These are phyloP conservation scores for Periplaneta americana DNA, from an alignment of 1,140 invertebrate genomes.

Conservation along the genomic window DNA sequence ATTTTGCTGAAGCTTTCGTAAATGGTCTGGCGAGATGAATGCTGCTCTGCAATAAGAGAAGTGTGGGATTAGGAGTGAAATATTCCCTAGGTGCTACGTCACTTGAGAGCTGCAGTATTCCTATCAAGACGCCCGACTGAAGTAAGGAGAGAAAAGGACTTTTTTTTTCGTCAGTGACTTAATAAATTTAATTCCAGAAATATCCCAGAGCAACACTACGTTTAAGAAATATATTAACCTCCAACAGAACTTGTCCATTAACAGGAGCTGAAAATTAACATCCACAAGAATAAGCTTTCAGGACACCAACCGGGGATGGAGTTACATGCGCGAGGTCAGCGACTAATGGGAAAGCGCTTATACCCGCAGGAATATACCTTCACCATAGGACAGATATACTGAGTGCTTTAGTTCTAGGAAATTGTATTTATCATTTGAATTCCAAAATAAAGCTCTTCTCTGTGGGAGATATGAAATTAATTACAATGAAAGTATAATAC, in stretches of 20 bases:
- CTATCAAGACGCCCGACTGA: too few relatives aligned
- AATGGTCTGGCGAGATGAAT: too few relatives aligned
- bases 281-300: neutral
- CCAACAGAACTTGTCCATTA: neutral
- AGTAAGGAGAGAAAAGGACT: too few relatives aligned
- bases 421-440: neutral
- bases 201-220: too few relatives aligned
- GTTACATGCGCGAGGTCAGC: neutral
- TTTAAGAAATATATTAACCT: neutral
- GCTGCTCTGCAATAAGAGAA: too few relatives aligned
- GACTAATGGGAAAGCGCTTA: neutral
- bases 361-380: neutral
- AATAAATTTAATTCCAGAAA: too few relatives aligned
- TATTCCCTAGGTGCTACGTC: too few relatives aligned
- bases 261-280: neutral
- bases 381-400: neutral
- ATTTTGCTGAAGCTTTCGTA: too few relatives aligned
- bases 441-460: neutral
- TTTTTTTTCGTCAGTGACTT: too few relatives aligned
- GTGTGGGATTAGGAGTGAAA: too few relatives aligned
- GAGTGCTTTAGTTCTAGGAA: neutral
- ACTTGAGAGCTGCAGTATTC: too few relatives aligned
- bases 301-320: neutral
- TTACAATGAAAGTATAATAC: too few relatives aligned
- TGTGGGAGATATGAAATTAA: neutral